A percentile compares a stretch with the other conserved stretches of the same genome.
Conservation (phyloP, 2,888 invertebrate genomes). For the Ornithoptera priamus region DNA sequence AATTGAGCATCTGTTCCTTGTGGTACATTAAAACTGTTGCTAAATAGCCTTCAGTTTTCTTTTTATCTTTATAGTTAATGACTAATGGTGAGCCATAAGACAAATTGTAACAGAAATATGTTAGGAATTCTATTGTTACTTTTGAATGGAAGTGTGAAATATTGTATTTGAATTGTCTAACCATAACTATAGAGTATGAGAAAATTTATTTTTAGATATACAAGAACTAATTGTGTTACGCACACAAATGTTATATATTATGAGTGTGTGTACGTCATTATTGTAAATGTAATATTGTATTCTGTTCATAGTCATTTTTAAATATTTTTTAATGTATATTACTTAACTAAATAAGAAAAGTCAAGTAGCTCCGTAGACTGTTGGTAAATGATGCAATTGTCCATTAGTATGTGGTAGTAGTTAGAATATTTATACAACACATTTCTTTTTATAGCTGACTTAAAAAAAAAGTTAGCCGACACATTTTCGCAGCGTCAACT, state of each 20-base stretch:
- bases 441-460: too few species aligned
- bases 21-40: neutral
- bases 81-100: conserved; percentile 1
- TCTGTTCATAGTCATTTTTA: neutral
- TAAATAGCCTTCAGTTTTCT: neutral
- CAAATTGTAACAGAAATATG: conserved; percentile 6
- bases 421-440: too few species aligned
- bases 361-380: too few species aligned
- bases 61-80: neutral
- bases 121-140: conserved; percentile 16
- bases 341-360: too few species aligned
- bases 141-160: conserved; percentile 7
- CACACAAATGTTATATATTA: neutral
- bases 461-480: too few species aligned
- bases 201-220: conserved; percentile 6
- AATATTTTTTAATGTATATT: too few species aligned
- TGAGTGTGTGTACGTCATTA: neutral
- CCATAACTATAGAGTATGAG: conserved; percentile 2
- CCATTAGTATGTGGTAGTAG: too few species aligned
- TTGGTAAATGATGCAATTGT: too few species aligned
- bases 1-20: neutral
- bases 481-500: too few species aligned
- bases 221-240: conserved; percentile 3
- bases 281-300: neutral
- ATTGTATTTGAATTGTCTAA: conserved; percentile 11